Conservation (phyloP, 2,888 invertebrate genomes). For the Melanostoma scalare region DNA sequence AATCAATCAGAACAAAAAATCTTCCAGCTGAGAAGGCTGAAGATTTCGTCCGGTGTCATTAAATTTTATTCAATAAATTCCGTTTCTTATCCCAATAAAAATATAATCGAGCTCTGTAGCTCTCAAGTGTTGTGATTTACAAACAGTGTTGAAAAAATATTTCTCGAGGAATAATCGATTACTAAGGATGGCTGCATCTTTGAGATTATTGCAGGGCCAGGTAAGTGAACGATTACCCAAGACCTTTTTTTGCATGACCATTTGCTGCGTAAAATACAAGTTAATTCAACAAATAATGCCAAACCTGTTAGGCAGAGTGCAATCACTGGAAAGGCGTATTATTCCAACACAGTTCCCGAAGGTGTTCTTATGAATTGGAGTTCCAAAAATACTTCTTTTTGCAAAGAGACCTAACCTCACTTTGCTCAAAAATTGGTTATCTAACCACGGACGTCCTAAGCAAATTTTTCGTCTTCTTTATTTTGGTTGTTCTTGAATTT, state of each 20-base stretch:
- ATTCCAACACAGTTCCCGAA: too few relatives aligned
- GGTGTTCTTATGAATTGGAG: background rate
- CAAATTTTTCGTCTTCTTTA: constrained; percentile 37
- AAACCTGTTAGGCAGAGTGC: too few relatives aligned
- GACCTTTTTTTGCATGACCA: constrained; percentile 1
- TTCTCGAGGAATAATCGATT: constrained; percentile 62
- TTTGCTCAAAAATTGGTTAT: constrained; percentile 56
- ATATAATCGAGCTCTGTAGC: constrained; percentile 9
- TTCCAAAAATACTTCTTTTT: constrained; percentile 37
- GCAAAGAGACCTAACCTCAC: constrained; percentile 54
- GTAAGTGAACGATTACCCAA: constrained; percentile 75
- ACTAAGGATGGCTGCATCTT: constrained; percentile 77
- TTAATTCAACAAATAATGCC: too few relatives aligned
- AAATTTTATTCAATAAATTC: constrained; percentile 22
- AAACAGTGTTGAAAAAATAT: constrained; percentile 66
- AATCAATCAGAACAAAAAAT: constrained; percentile 79
- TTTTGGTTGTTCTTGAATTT: constrained; percentile 26
- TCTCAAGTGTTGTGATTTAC: constrained; percentile 61
- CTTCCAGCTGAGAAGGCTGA: constrained; percentile 83
- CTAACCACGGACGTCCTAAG: constrained; percentile 63
- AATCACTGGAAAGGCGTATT: too few relatives aligned
- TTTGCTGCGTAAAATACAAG: background rate
- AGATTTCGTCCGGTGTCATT: constrained; percentile 76
- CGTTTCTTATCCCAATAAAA: constrained; percentile 27
- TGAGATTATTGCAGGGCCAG: constrained; percentile 79